phyloP scores from a whole-genome alignment of 2,888 invertebrate genomes.

The Hanleya hanleyi region DNA sequence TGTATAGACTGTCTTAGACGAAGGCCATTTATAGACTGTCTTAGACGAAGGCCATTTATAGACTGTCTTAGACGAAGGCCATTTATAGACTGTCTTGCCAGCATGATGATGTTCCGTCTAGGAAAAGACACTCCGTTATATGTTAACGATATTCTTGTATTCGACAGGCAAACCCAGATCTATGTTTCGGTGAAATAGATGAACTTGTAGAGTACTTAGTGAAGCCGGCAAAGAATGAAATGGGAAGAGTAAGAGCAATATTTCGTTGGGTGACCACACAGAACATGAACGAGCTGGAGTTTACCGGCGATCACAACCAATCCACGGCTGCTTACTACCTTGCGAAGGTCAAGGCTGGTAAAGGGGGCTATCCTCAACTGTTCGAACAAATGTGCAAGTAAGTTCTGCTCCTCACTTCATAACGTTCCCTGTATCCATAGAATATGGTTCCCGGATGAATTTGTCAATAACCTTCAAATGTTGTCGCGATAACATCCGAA shows the following conservation, averaged over 20 bases:
- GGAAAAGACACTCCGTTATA: neutral
- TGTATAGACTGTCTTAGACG: no score
- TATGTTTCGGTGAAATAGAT: neutral
- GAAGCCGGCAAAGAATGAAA: conserved; percentile 4
- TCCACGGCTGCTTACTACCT: neutral
- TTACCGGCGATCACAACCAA: neutral
- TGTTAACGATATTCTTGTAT: neutral
- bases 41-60: no score
- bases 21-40: no score
- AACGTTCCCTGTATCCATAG: no score
- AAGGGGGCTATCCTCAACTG: neutral
- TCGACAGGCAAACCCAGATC: conserved; percentile 3
- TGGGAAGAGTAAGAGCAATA: conserved; percentile 26
- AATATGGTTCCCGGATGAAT: no score
- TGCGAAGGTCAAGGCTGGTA: neutral
- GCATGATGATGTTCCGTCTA: no score
- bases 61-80: no score
- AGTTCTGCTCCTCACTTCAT: no score
- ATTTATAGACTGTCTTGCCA: no score
- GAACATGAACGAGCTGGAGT: conserved; percentile 28
- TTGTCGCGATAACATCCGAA: no score
- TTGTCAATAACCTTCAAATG: no score
- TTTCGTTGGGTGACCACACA: conserved; percentile 39
- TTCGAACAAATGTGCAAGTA: conserved; percentile 1
- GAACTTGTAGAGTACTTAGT: conserved; percentile 9